Base-by-base conservation (phyloP, 2,113 vertebrate species). In the Rattus rattus region DNA sequence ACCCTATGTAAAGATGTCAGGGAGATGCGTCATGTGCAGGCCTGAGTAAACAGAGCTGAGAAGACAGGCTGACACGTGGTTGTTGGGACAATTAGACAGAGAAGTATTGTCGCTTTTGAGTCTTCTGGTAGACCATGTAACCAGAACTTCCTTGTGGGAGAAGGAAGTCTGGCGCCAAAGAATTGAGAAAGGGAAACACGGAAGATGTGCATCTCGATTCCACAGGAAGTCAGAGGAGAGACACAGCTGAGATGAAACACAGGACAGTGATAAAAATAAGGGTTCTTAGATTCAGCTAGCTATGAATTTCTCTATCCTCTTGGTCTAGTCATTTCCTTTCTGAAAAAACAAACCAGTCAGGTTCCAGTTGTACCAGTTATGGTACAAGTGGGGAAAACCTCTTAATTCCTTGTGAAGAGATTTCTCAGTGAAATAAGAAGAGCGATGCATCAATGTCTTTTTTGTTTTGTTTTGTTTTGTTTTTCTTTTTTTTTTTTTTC, bases 361-460 rank as follows among this genome's bases (percentile, higher is more conserved):
- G 69, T 30, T 89, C 26, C 47, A 65, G 54, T 91, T 90, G 59
- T 75, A 22, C 85, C 72, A 83, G 36, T 79, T 94, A 77, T 33
- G 43, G 33, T 86, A 63, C 76, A 73, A 96, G 77, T 5, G 75
- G 63, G 88, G 90, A 22, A 93, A 91, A 91, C 90, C 39, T 80
- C 56, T 96, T 96, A 65, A 94, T 91, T 77, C 91, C 89, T 87
- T 93, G 83, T 79, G 69, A 83, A 96, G 81, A 76, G 87, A 91
- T 77, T 96, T 94, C 88, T 33, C 19, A 39, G 24, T 67, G 84
- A 39, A 6, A 69, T 13, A 11, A 22, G 65, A 86, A 65, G 84
- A 88, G 54, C 22, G 61, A 79, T 89, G 69, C 6, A 26, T 26
- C 10, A 65, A 59, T 70, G 63, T 19, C 22, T 95, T 96, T 77